Conservation (phyloP, 2,888 invertebrate species). For the Keiferia lycopersicella region DNA sequence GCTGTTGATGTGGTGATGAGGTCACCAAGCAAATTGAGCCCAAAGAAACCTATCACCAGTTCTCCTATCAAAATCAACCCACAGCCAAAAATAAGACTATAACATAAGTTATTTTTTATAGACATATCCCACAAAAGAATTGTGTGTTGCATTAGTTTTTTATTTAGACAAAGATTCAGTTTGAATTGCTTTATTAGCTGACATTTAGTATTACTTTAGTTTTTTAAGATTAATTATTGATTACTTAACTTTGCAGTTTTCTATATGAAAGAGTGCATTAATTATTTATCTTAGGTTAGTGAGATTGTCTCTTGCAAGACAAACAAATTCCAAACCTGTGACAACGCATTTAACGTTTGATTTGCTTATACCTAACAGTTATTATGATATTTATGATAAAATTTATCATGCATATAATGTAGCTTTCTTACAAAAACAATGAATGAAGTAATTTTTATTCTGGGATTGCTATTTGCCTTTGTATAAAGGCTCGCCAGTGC, state of each 20-base stretch:
- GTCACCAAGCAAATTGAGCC: conserved; percentile 71
- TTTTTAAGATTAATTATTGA: conserved; percentile 4
- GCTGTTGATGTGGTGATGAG: conserved; percentile 76
- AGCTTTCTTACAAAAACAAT: neutral
- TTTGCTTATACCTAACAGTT: neutral
- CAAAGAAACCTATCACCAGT: conserved; percentile 69
- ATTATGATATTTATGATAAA: neutral
- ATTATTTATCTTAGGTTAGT: conserved; percentile 6
- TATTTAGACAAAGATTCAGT: conserved; percentile 9
- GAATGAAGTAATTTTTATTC: neutral
- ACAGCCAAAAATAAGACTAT: conserved; percentile 56
- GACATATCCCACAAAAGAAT: conserved; percentile 1
- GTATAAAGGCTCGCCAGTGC: neutral
- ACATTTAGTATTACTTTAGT: conserved; percentile 18
- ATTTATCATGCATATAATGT: conserved; percentile 4
- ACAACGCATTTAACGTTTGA: conserved; percentile 16
- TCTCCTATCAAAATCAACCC: conserved; percentile 68
- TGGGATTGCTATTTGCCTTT: neutral
- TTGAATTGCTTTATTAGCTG: conserved; percentile 15
- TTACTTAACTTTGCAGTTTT: neutral
- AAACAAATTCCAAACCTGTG: conserved; percentile 20
- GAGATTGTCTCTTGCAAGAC: conserved; percentile 17
- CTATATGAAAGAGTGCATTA: conserved; percentile 11
- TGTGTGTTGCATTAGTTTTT: conserved; percentile 16
- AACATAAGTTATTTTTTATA: conserved; percentile 41